Percentiles rank a stretch among this genome's conserved stretches.
Evolutionary conservation across 2,113 vertebrate genomes (phyloP).

Genomic region (Maccullochella peelii): DNA sequence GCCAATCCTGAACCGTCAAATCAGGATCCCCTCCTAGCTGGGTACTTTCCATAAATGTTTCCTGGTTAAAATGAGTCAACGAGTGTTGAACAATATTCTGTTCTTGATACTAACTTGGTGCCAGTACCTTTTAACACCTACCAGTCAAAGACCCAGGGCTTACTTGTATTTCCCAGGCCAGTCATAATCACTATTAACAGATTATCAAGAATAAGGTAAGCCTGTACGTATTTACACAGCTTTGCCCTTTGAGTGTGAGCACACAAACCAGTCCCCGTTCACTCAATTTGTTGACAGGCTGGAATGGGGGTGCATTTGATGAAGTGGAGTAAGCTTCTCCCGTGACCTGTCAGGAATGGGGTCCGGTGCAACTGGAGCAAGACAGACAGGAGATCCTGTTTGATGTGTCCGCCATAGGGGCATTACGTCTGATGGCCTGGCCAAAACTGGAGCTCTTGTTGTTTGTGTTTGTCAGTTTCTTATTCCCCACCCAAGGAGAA

Average conservation of each 20-base stretch:
- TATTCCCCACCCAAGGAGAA: conserved; percentile 73
- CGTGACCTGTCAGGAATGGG: conserved; percentile 64
- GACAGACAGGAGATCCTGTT: conserved; percentile 29
- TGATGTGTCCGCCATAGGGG: conserved; percentile 53
- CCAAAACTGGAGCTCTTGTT: conserved; percentile 62
- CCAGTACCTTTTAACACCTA: conserved; percentile 41
- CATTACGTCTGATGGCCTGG: conserved; percentile 28
- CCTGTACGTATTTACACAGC: conserved; percentile 31
- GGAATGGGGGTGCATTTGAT: conserved; percentile 62
- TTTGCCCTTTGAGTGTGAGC: conserved; percentile 30
- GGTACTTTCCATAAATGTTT: no score
- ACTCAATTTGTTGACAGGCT: conserved; percentile 64
- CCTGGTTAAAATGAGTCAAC: background rate
- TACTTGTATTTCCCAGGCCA: conserved; percentile 33
- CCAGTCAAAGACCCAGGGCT: conserved; percentile 22
- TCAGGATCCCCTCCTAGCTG: no score
- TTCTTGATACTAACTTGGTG: conserved; percentile 8
- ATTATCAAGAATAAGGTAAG: conserved; percentile 43
- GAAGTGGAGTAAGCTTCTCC: conserved; percentile 52
- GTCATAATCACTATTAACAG: conserved; percentile 46
- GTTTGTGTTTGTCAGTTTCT: conserved; percentile 72
- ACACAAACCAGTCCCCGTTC: conserved; percentile 33
- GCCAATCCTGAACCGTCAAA: no score
- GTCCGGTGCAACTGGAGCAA: conserved; percentile 24
- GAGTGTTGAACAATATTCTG: background rate